Percentiles rank a stretch among this genome's conserved stretches.
Evolutionary conservation across 2,888 invertebrate genomes (phyloP).

Genomic region (Nephrocerus scutellatus): DNA sequence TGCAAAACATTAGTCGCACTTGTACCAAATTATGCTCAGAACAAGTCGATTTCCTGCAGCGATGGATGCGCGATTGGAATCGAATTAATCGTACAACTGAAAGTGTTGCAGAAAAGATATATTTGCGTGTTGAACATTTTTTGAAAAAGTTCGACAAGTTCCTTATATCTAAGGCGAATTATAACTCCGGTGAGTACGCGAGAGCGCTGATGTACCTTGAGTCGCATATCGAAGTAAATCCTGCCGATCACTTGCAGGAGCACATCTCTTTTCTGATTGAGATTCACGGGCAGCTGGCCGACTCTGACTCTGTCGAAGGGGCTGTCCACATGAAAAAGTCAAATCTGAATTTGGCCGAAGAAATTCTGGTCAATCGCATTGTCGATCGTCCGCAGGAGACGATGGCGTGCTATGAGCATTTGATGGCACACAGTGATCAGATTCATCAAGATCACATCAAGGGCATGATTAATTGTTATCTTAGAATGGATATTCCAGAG

Average conservation of each 20-base stretch:
- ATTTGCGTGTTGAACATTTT: conserved; percentile 41
- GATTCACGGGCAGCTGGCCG: conserved; percentile 81
- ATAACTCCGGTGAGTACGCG: conserved; percentile 66
- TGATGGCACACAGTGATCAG: conserved; percentile 57
- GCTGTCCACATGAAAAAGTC: conserved; percentile 67
- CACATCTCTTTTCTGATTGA: conserved; percentile 62
- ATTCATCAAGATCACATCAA: conserved; percentile 46
- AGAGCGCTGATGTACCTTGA: conserved; percentile 71
- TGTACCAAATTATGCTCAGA: conserved; percentile 66
- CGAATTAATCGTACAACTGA: conserved; percentile 28
- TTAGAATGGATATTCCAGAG: conserved; percentile 80
- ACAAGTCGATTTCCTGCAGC: conserved; percentile 66
- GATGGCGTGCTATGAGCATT: conserved; percentile 78
- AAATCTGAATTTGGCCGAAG: conserved; percentile 72
- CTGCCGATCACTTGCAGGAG: conserved; percentile 50
- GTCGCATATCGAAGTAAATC: conserved; percentile 58
- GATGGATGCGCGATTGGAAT: conserved; percentile 61
- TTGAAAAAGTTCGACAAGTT: conserved; percentile 54
- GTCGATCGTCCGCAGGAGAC: conserved; percentile 78
- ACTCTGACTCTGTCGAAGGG: conserved; percentile 84
- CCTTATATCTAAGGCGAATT: conserved; percentile 65
- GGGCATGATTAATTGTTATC: conserved; percentile 80
- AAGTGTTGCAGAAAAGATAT: conserved; percentile 42
- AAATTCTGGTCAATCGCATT: conserved; percentile 77
- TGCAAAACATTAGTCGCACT: conserved; percentile 34